Conservation (phyloP, 2,797 vertebrate genomes). For the Neostethus bicornis region DNA sequence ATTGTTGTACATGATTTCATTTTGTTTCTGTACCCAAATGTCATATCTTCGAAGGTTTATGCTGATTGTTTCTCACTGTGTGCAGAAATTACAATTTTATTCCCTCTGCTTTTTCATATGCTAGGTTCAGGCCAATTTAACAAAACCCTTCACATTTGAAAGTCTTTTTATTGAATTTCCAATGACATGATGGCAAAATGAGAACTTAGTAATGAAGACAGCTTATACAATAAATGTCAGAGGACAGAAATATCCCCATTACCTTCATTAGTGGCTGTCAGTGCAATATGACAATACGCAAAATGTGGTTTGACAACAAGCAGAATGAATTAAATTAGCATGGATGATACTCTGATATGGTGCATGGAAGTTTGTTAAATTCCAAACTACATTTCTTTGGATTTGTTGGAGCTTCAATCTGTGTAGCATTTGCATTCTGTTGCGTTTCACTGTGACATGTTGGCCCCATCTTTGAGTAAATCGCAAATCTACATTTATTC, state of each 20-base stretch:
- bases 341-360: conserved; percentile 24
- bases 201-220: conserved; percentile 49
- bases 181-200: conserved; percentile 41
- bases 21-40: conserved; percentile 67
- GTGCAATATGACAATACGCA: conserved; percentile 10
- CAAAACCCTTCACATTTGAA: conserved; percentile 50
- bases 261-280: conserved; percentile 49
- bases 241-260: conserved; percentile 36
- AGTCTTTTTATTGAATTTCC: conserved; percentile 52
- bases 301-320: conserved; percentile 31
- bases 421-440: conserved; percentile 64
- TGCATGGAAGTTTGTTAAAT: conserved; percentile 32
- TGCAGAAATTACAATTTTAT: conserved; percentile 59
- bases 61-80: conserved; percentile 66
- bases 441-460: conserved; percentile 72
- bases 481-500: conserved; percentile 77
- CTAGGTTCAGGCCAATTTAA: conserved; percentile 59
- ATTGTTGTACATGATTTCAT: conserved; percentile 66
- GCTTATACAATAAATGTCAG: conserved; percentile 33
- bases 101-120: conserved; percentile 26
- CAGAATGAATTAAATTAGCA: conserved; percentile 36
- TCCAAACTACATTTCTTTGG: conserved; percentile 11
- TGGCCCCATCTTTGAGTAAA: conserved; percentile 71
- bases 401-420: conserved; percentile 39
- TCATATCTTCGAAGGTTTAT: conserved; percentile 58